Conservation (phyloP, 2,113 vertebrate species). For the Chamaea fasciata region DNA sequence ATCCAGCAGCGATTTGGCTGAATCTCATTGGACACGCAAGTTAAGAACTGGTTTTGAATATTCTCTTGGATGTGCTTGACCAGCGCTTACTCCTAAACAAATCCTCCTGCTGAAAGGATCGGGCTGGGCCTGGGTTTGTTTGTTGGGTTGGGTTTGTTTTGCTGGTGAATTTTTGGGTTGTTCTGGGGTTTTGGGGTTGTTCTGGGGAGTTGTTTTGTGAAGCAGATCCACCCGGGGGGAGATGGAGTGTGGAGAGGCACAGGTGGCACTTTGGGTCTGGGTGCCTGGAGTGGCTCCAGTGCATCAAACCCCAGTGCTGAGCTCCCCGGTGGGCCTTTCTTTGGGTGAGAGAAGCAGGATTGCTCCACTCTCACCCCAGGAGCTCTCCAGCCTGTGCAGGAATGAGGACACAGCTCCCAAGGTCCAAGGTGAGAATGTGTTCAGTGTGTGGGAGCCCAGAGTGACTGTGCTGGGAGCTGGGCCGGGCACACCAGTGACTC, state of each 20-base stretch:
- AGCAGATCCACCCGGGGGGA: not conserved
- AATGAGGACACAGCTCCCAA: not conserved
- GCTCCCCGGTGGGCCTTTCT: fast-evolving
- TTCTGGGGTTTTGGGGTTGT: fast-evolving
- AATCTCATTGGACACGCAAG: not conserved
- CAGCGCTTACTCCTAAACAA: not conserved
- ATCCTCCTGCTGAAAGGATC: not conserved
- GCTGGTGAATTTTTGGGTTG: not conserved
- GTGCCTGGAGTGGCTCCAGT: fast-evolving
- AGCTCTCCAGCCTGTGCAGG: not conserved
- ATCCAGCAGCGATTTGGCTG: not conserved
- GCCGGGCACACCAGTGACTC: not conserved
- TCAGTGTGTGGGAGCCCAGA: fast-evolving
- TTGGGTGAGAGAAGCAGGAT: not conserved
- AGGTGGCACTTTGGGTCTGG: not conserved
- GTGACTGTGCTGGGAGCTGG: not conserved
- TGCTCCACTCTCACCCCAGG: not conserved
- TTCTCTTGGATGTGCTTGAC: not conserved
- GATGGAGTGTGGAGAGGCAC: fast-evolving
- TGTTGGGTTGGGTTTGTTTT: not conserved
- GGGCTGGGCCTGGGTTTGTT: not conserved
- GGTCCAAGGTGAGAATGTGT: fast-evolving
- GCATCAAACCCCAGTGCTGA: fast-evolving
- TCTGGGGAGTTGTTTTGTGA: not conserved
- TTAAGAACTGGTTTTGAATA: not conserved